These are phyloP conservation scores for Hoplias malabaricus DNA, from an alignment of 2,113 vertebrate species.

Conservation along the genomic window DNA sequence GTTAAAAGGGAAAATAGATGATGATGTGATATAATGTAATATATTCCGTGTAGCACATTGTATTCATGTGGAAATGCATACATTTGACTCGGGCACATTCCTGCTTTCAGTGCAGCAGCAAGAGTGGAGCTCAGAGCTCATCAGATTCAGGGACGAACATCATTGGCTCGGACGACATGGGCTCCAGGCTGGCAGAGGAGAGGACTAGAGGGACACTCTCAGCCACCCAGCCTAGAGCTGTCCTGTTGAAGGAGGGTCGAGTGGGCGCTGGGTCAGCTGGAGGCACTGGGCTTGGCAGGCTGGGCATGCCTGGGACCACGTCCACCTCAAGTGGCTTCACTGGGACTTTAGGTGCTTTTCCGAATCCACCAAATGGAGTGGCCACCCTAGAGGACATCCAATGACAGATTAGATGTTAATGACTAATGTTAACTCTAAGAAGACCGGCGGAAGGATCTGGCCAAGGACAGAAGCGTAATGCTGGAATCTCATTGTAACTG, in stretches of 20 bases:
- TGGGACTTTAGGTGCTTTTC: slow-evolving; percentile 79
- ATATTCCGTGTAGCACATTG: too few species aligned
- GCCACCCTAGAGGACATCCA: slow-evolving; percentile 81
- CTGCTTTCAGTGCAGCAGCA: not conserved
- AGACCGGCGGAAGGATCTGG: not conserved
- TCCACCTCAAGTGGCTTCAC: slow-evolving; percentile 80
- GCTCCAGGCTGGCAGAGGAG: slow-evolving; percentile 67
- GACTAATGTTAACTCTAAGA: slow-evolving; percentile 43
- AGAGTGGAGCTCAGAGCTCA: slow-evolving; percentile 79
- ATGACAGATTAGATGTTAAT: slow-evolving; percentile 38
- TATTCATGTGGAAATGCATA: not conserved
- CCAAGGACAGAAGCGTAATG: slow-evolving; percentile 14
- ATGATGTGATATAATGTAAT: too few species aligned
- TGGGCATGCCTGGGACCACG: slow-evolving; percentile 62
- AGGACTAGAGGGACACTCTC: slow-evolving; percentile 72
- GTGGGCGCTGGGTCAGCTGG: slow-evolving; percentile 67
- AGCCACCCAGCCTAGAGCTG: slow-evolving; percentile 85
- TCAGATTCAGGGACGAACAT: slow-evolving; percentile 85
- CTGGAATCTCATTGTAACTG: not conserved
- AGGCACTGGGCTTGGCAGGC: slow-evolving; percentile 76
- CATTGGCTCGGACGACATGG: slow-evolving; percentile 24
- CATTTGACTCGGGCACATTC: not conserved
- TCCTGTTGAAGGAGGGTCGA: slow-evolving; percentile 91
- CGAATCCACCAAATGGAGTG: slow-evolving; percentile 91
- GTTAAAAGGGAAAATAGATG: too few species aligned